These are phyloP conservation scores for Ptyas mucosa DNA, from an alignment of 2,113 vertebrate genomes.

Conservation along the genomic window DNA sequence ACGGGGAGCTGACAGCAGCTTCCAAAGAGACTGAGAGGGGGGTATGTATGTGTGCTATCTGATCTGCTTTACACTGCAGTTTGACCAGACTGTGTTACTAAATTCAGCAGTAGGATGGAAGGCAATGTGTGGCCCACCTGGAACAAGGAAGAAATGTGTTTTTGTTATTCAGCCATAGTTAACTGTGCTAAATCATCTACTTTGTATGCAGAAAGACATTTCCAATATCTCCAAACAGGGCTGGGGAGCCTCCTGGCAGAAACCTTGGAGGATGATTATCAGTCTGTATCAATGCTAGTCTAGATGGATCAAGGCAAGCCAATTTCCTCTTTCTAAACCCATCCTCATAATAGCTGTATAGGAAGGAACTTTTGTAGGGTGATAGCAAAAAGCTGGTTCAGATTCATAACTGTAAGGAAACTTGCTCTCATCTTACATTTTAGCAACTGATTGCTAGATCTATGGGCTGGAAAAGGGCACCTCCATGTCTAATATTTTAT, in stretches of 20 bases:
- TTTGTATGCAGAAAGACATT: neutral
- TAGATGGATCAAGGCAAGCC: neutral
- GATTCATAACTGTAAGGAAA: neutral
- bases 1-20: neutral
- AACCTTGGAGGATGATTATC: neutral
- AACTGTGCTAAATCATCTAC: neutral
- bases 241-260: neutral
- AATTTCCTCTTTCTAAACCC: neutral
- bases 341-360: neutral
- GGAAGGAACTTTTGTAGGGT: neutral
- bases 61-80: slow-evolving; percentile 13
- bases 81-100: slow-evolving; percentile 9
- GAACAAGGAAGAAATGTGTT: neutral
- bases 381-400: neutral
- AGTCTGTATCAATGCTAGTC: neutral
- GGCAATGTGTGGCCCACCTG: neutral
- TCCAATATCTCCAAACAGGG: neutral
- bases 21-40: neutral
- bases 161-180: neutral
- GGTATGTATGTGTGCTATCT: neutral
- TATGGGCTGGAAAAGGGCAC: neutral
- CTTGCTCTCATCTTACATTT: neutral
- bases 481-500: neutral
- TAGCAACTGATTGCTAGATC: neutral
- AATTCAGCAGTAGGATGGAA: neutral